A percentile compares a stretch with the other conserved stretches of the same genome.
Evolutionary conservation across 2,113 vertebrate genomes (phyloP).

Genomic region (Bolborhynchus lineola): DNA sequence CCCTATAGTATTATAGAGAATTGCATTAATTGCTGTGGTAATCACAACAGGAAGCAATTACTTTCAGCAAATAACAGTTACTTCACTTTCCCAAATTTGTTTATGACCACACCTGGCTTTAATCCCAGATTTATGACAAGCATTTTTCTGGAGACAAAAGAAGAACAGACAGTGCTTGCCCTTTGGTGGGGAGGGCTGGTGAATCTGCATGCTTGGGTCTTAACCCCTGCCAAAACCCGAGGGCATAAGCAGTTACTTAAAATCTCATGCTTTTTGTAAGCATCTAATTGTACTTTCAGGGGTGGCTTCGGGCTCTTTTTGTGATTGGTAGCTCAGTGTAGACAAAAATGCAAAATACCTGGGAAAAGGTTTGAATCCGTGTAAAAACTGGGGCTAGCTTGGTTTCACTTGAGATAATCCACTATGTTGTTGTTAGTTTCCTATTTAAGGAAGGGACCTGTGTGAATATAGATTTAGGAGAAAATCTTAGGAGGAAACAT

Average conservation of each 20-base stretch:
- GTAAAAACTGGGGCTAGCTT: not conserved
- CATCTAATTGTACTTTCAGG: not conserved
- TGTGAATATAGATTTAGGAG: not conserved
- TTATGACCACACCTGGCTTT: not conserved
- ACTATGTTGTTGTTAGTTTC: not conserved
- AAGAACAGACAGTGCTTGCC: not conserved
- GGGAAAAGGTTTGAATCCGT: not conserved
- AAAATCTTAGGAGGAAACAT: not conserved
- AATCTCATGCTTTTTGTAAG: not conserved
- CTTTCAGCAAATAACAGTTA: constrained; percentile 1
- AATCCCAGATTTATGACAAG: not conserved
- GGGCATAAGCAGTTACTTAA: not conserved
- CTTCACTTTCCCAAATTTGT: not conserved
- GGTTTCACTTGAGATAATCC: not conserved
- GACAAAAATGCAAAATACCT: not conserved
- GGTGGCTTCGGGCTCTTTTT: not conserved
- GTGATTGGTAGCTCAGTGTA: not conserved
- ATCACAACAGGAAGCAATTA: constrained; percentile 8
- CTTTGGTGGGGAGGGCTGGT: not conserved
- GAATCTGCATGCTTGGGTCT: not conserved
- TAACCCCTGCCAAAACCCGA: not conserved
- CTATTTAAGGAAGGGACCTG: not conserved
- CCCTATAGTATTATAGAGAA: not conserved
- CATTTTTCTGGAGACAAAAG: not conserved
- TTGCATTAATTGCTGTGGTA: constrained; percentile 40